These are phyloP conservation scores for Naja naja DNA, from an alignment of 2,113 vertebrate genomes.

Conservation along the genomic window DNA sequence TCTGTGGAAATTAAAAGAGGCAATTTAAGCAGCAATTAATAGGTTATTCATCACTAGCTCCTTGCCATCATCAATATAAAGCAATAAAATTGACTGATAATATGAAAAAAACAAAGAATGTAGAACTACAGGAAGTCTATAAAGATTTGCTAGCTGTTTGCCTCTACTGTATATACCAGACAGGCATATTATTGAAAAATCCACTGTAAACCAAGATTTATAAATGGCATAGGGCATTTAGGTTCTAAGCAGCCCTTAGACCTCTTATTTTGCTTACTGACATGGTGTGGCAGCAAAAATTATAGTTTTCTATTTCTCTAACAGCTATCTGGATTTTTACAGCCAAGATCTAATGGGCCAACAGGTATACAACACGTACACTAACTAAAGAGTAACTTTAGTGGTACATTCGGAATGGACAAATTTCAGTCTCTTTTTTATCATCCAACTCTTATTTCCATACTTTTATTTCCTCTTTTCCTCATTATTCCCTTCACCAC, in stretches of 20 bases:
- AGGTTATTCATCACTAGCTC: background rate
- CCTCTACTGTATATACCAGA: background rate
- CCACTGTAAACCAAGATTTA: background rate
- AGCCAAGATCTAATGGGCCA: background rate
- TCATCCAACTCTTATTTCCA: conserved; percentile 1
- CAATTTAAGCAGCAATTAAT: background rate
- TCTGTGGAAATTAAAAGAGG: background rate
- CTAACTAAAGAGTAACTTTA: background rate
- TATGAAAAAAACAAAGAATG: background rate
- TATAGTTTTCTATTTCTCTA: background rate
- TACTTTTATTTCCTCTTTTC: background rate
- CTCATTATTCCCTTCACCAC: background rate
- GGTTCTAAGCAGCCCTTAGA: background rate
- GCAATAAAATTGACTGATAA: background rate
- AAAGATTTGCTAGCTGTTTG: background rate
- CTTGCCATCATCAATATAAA: background rate
- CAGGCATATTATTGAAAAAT: background rate
- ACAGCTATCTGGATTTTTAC: background rate
- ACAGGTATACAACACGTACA: background rate
- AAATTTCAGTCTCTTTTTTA: conserved; percentile 3
- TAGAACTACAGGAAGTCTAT: background rate
- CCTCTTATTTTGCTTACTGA: background rate
- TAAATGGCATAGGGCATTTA: background rate
- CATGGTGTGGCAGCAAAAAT: background rate
- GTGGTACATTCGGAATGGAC: background rate